A percentile compares a stretch with the other conserved stretches of the same genome.
Conservation (phyloP, 2,888 invertebrate genomes). For the Vandiemenella viatica region DNA sequence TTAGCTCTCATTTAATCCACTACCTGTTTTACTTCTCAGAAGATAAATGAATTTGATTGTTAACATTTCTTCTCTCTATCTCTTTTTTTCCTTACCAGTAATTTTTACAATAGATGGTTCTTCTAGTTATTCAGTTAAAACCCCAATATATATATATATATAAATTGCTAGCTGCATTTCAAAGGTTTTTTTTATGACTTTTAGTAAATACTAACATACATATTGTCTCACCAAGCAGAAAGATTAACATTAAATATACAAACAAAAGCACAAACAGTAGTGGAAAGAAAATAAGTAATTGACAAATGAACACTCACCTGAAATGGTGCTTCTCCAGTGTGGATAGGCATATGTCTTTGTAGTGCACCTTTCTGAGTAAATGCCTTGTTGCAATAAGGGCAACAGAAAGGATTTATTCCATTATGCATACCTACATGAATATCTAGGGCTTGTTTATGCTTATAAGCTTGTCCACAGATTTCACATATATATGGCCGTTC, state of each 20-base stretch:
- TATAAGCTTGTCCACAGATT: conserved; percentile 44
- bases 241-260: neutral
- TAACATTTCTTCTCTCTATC: too few species aligned
- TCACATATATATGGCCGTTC: conserved; percentile 29
- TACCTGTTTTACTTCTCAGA: too few species aligned
- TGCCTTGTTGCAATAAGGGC: conserved; percentile 41
- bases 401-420: conserved; percentile 31
- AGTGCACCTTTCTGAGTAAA: conserved; percentile 46
- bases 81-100: too few species aligned
- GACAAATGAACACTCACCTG: conserved; percentile 26
- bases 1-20: too few species aligned
- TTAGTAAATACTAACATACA: neutral
- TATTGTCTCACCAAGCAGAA: neutral
- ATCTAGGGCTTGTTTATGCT: conserved; percentile 44
- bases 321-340: conserved; percentile 39
- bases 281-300: neutral
- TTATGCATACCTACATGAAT: conserved; percentile 43
- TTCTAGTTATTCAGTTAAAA: too few species aligned
- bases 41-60: too few species aligned
- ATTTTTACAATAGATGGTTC: too few species aligned
- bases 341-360: conserved; percentile 43
- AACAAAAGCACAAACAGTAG: too few species aligned
- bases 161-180: too few species aligned
- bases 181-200: too few species aligned
- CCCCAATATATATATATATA: too few species aligned